phyloP scores from a whole-genome alignment of 2,797 vertebrate species.

The Anabas testudineus region DNA sequence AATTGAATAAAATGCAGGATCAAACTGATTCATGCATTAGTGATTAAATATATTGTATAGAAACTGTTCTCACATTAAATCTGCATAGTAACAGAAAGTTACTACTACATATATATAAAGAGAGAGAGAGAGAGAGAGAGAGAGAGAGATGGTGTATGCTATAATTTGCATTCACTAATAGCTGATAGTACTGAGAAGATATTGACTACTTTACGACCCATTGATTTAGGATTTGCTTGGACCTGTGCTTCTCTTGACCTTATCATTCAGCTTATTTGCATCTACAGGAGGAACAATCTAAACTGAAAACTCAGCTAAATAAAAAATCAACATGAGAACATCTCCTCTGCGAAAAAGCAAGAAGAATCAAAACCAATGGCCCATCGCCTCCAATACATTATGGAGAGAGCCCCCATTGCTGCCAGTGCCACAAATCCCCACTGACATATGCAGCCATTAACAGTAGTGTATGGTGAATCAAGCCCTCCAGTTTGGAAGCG shows the following conservation, averaged over 20 bases:
- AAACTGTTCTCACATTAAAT: neutral
- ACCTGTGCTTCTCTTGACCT: slow-evolving; percentile 34
- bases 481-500: slow-evolving; percentile 63
- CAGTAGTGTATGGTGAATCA: slow-evolving; percentile 74
- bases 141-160: neutral
- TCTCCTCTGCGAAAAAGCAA: slow-evolving; percentile 48
- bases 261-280: slow-evolving; percentile 54
- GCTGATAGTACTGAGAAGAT: neutral
- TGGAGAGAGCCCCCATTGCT: slow-evolving; percentile 56
- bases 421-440: slow-evolving; percentile 72
- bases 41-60: neutral
- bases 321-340: slow-evolving; percentile 44
- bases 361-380: slow-evolving; percentile 72
- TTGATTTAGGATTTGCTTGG: slow-evolving; percentile 23
- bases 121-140: too few species aligned
- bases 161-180: neutral
- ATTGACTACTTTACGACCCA: slow-evolving; percentile 3
- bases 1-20: neutral
- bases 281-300: slow-evolving; percentile 20
- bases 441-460: slow-evolving; percentile 79
- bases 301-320: slow-evolving; percentile 71
- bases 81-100: neutral
- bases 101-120: too few species aligned
- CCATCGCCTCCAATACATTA: slow-evolving; percentile 75
- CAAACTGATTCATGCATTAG: neutral